Evolutionary conservation across 2,113 vertebrate genomes (phyloP).

Genomic region (Stigmatopora nigra): DNA sequence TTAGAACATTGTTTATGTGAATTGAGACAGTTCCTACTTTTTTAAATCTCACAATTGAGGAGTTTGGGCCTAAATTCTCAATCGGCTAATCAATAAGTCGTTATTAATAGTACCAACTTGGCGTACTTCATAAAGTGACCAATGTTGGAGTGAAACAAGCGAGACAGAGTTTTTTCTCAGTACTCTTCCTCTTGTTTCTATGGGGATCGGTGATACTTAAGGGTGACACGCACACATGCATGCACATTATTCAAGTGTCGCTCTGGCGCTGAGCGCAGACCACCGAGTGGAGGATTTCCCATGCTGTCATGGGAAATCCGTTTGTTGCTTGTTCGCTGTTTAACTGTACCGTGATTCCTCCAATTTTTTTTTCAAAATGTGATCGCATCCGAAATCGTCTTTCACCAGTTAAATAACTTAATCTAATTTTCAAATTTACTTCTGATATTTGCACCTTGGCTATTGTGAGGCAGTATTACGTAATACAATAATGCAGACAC

Average conservation of each 20-base stretch:
- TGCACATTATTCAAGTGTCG: slow-evolving; percentile 9
- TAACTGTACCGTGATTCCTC: slow-evolving; percentile 2
- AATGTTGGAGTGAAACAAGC: not conserved
- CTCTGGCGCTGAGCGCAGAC: slow-evolving; percentile 32
- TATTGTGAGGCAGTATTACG: no score
- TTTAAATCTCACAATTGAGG: no score
- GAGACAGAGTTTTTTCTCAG: not conserved
- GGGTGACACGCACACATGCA: slow-evolving; percentile 17
- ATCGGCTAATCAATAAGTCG: not conserved
- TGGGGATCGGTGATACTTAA: slow-evolving; percentile 41
- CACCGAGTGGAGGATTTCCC: slow-evolving; percentile 53
- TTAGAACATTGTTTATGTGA: not conserved
- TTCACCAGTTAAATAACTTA: no score
- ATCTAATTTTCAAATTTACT: no score
- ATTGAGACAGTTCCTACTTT: not conserved
- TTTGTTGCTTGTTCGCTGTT: slow-evolving; percentile 10
- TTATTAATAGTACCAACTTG: not conserved
- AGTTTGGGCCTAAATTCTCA: no score
- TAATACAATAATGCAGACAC: no score
- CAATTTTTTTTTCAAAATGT: slow-evolving; percentile 2
- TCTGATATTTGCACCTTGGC: no score
- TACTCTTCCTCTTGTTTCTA: slow-evolving; percentile 19
- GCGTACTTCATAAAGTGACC: not conserved
- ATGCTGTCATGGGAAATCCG: slow-evolving; percentile 53
- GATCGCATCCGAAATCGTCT: not conserved